Percentiles rank a stretch among this genome's conserved stretches.
Conservation (phyloP, 2,797 vertebrate species). For the Onychomys leucogaster region DNA sequence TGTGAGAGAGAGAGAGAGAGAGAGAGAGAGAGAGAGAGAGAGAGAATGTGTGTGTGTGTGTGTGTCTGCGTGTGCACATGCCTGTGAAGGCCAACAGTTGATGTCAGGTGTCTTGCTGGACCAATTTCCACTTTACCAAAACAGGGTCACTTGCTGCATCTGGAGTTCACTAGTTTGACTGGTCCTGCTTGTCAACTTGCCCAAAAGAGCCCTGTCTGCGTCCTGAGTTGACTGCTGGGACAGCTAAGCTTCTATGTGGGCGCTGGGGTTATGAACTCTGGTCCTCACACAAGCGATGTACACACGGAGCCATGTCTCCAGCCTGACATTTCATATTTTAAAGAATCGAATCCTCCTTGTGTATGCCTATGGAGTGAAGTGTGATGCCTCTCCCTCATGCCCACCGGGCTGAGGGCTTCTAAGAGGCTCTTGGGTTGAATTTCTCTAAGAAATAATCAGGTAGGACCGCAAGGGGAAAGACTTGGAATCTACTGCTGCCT, state of each 20-base stretch:
- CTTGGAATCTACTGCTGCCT: background rate
- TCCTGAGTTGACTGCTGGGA: background rate
- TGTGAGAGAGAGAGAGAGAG: no score
- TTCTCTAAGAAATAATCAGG: slow-evolving; percentile 1
- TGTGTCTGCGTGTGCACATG: background rate
- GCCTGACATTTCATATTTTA: slow-evolving; percentile 9
- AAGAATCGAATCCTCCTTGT: background rate
- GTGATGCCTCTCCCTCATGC: background rate
- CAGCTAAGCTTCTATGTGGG: background rate
- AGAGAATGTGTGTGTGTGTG: no score
- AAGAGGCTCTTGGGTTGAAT: background rate
- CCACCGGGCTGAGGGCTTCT: background rate
- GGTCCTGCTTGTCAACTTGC: background rate
- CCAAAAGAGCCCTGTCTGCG: background rate
- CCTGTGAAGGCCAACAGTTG: background rate
- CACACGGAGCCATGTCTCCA: background rate
- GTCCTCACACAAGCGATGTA: background rate
- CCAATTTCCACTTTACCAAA: background rate
- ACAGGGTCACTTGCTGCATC: background rate
- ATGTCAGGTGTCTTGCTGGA: background rate
- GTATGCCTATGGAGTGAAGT: background rate
- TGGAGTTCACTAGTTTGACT: background rate
- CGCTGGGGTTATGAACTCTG: background rate
- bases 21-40: no score
- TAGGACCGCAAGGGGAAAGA: background rate